phyloP scores from a whole-genome alignment of 2,888 invertebrate species.

The Abrostola triplasia region DNA sequence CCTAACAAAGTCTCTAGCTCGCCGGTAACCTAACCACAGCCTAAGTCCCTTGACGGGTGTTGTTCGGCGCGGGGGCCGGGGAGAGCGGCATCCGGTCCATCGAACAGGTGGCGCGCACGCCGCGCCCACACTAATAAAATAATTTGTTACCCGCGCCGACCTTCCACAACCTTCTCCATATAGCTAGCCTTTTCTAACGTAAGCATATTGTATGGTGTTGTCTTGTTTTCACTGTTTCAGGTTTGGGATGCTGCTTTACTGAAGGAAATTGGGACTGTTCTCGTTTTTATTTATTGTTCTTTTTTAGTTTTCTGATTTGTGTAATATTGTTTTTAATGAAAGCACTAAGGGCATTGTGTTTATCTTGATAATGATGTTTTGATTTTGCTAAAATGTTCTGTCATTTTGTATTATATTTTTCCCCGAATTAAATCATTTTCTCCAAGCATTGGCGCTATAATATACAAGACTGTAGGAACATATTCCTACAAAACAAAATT shows the following conservation, averaged over 20 bases:
- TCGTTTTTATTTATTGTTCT: neutral
- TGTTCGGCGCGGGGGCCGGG: slow-evolving; percentile 57
- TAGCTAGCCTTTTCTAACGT: slow-evolving; percentile 59
- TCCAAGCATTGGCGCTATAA: too few relatives aligned
- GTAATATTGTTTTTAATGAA: neutral
- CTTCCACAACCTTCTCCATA: slow-evolving; percentile 81
- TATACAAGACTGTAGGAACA: too few relatives aligned
- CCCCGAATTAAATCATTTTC: too few relatives aligned
- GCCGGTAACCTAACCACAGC: slow-evolving; percentile 60
- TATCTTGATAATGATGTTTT: too few relatives aligned
- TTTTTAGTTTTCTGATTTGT: neutral
- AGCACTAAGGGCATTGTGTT: neutral
- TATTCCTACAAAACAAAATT: neutral
- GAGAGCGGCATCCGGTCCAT: slow-evolving; percentile 81
- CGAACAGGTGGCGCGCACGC: slow-evolving; percentile 82
- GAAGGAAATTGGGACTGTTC: slow-evolving; percentile 20
- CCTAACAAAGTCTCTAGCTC: slow-evolving; percentile 38
- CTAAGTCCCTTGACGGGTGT: slow-evolving; percentile 55
- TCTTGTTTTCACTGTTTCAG: slow-evolving; percentile 44
- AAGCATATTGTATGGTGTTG: slow-evolving; percentile 13
- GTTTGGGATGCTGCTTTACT: slow-evolving; percentile 19
- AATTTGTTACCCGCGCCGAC: slow-evolving; percentile 81
- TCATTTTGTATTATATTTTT: too few relatives aligned
- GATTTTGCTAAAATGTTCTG: too few relatives aligned
- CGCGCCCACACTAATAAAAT: slow-evolving; percentile 84